Percentiles rank a stretch among this genome's conserved stretches.
Evolutionary conservation across 2,113 vertebrate species (phyloP).

Genomic region (Eurystomus gularis): DNA sequence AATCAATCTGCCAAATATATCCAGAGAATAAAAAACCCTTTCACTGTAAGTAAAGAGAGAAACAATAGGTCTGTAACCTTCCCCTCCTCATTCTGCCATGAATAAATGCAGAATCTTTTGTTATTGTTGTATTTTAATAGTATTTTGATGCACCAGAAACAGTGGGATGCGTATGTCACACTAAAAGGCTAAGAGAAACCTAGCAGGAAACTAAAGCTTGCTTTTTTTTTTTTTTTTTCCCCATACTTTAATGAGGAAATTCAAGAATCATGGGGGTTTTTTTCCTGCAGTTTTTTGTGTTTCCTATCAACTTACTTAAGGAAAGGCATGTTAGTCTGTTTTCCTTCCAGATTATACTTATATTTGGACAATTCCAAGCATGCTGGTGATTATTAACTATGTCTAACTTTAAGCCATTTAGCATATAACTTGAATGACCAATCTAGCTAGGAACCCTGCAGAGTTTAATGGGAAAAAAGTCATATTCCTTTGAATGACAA

Average conservation of each 20-base stretch:
- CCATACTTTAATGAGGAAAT: background rate
- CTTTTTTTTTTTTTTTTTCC: too few relatives aligned
- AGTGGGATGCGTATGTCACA: background rate
- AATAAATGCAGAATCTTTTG: background rate
- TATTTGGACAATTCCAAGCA: background rate
- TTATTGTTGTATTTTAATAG: background rate
- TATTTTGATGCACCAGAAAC: background rate
- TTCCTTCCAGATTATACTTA: background rate
- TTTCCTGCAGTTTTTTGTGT: background rate
- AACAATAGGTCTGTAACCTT: background rate
- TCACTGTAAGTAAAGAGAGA: background rate
- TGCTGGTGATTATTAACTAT: background rate
- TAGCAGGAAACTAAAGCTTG: background rate
- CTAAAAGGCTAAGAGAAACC: background rate
- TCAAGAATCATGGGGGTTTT: background rate
- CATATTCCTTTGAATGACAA: background rate
- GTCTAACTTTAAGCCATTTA: background rate
- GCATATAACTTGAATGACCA: background rate
- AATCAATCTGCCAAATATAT: constrained; percentile 17
- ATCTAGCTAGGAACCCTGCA: background rate
- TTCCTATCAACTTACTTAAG: background rate
- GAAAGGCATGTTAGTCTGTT: background rate
- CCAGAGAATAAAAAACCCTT: background rate
- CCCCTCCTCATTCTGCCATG: background rate
- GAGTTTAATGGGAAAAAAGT: background rate